Conservation (phyloP, 1,140 invertebrate species). For the Bombus haemorrhoidalis region DNA sequence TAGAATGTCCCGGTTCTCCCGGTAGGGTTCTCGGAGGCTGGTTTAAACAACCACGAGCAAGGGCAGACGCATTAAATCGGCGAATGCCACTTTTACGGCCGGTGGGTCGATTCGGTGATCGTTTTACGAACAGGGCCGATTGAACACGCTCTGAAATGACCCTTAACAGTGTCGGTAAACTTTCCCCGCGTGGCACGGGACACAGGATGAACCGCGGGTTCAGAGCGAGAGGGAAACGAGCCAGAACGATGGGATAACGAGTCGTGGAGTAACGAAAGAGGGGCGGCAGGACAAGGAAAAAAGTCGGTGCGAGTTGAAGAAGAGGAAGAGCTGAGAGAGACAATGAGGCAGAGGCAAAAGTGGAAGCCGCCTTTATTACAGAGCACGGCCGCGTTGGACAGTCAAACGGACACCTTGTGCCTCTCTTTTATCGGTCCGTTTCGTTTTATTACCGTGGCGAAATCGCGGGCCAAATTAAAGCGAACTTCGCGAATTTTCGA, state of each 20-base stretch:
- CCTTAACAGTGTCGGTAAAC: slow-evolving; percentile 60
- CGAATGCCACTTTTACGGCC: slow-evolving; percentile 51
- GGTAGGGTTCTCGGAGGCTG: not conserved
- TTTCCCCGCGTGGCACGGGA: slow-evolving; percentile 47
- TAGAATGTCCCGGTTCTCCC: not conserved
- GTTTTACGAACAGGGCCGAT: slow-evolving; percentile 55
- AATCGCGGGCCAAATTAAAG: slow-evolving; percentile 64
- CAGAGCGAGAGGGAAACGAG: slow-evolving; percentile 26
- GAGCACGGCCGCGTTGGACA: slow-evolving; percentile 69
- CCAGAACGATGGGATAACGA: slow-evolving; percentile 60
- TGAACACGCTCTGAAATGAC: slow-evolving; percentile 48
- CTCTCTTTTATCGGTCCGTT: slow-evolving; percentile 71
- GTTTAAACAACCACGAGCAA: not conserved
- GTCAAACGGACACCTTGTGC: slow-evolving; percentile 73
- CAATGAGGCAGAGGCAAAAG: slow-evolving; percentile 64
- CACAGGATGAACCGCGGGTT: slow-evolving; percentile 22
- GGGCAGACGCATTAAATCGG: slow-evolving; percentile 5
- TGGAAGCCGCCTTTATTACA: slow-evolving; percentile 74
- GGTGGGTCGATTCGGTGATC: slow-evolving; percentile 37
- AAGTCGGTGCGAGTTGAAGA: not conserved
- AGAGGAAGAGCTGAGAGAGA: slow-evolving; percentile 24
- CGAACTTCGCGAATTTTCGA: slow-evolving; percentile 58
- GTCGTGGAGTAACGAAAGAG: slow-evolving; percentile 43
- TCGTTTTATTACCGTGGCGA: slow-evolving; percentile 70
- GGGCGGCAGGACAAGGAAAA: not conserved